A percentile compares a stretch with the other conserved stretches of the same genome.
Evolutionary conservation across 2,888 invertebrate genomes (phyloP).

Genomic region (Romanomermis culicivorax): DNA sequence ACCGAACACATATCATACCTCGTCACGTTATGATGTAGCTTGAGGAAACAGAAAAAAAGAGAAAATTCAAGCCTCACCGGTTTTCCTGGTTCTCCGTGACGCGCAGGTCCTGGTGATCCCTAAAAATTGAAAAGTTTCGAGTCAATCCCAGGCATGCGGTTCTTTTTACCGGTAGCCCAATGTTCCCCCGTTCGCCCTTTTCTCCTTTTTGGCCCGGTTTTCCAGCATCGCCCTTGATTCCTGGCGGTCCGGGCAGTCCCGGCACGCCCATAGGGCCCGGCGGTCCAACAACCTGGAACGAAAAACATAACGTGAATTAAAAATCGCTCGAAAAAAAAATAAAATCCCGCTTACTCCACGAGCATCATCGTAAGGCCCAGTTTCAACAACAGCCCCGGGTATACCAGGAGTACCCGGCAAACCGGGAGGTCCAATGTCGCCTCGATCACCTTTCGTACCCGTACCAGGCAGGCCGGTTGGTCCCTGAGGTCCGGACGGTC

Average conservation of each 20-base stretch:
- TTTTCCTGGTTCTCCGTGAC: not conserved
- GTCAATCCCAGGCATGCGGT: not conserved
- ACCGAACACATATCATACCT: too few relatives aligned
- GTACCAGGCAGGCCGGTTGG: slow-evolving; percentile 17
- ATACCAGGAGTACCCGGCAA: slow-evolving; percentile 13
- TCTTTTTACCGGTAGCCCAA: not conserved
- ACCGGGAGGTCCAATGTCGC: slow-evolving; percentile 24
- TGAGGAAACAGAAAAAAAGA: too few relatives aligned
- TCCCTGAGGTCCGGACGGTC: slow-evolving; percentile 21
- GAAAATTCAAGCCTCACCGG: too few relatives aligned
- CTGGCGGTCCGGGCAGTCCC: slow-evolving; percentile 9
- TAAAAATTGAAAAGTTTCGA: not conserved
- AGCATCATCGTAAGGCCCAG: not conserved
- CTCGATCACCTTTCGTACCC: slow-evolving; percentile 19
- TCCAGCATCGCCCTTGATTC: slow-evolving; percentile 2
- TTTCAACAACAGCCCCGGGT: slow-evolving; percentile 7
- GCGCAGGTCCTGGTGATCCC: slow-evolving; percentile 11
- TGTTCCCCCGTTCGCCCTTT: slow-evolving; percentile 4
- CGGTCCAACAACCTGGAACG: too few relatives aligned
- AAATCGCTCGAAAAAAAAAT: too few relatives aligned
- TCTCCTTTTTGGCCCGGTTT: not conserved
- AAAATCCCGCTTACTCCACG: not conserved
- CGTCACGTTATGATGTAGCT: too few relatives aligned
- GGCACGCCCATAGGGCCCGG: slow-evolving; percentile 1
- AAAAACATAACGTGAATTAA: too few relatives aligned